phyloP scores from a whole-genome alignment of 2,113 vertebrate genomes.

The Ariopsis seemanni region DNA sequence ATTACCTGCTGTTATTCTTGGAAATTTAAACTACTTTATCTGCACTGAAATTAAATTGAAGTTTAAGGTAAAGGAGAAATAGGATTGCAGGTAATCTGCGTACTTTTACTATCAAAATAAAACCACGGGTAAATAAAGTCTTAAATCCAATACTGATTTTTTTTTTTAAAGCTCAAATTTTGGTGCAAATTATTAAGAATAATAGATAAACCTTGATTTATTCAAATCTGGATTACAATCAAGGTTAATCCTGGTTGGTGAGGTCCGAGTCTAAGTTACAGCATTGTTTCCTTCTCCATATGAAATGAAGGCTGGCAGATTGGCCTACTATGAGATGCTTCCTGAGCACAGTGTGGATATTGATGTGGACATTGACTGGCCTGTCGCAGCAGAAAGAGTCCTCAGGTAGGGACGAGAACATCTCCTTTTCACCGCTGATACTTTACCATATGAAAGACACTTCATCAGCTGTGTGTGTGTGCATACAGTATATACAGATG shows the following conservation, averaged over 20 bases:
- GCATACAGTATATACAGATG: not conserved
- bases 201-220: not conserved
- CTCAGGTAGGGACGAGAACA: constrained; percentile 72
- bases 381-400: constrained; percentile 92
- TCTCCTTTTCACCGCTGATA: not conserved
- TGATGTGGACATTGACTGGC: constrained; percentile 96
- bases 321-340: constrained; percentile 90
- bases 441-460: no score
- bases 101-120: no score
- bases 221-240: no score
- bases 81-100: no score
- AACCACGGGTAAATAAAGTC: not conserved
- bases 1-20: no score
- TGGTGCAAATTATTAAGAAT: not conserved
- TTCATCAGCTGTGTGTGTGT: no score
- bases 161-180: not conserved
- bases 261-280: not conserved
- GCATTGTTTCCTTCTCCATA: not conserved
- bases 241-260: not conserved
- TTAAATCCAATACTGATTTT: not conserved
- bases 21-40: no score
- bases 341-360: constrained; percentile 94
- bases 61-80: no score
- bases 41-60: no score
- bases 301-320: constrained; percentile 77